These are phyloP conservation scores for Tamias sibiricus DNA, from an alignment of 2,113 vertebrate genomes.

Conservation along the genomic window DNA sequence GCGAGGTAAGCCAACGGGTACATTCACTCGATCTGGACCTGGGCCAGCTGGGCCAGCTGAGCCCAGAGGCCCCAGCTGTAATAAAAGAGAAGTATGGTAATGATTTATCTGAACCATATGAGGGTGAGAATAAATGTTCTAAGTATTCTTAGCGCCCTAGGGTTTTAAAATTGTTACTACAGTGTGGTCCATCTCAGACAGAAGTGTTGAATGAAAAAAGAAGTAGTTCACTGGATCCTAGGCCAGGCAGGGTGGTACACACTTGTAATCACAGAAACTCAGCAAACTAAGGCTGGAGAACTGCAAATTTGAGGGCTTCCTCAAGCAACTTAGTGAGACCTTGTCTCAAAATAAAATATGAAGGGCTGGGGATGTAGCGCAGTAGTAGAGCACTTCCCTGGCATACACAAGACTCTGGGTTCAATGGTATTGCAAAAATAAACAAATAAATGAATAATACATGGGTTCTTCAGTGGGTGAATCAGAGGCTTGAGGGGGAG, in stretches of 20 bases:
- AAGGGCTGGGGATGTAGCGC: neutral
- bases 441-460: neutral
- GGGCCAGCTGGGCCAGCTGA: too few relatives aligned
- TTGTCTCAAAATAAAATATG: neutral
- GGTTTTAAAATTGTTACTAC: neutral
- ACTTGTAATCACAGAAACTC: neutral
- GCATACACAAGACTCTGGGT: neutral
- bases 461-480: neutral
- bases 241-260: neutral
- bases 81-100: neutral
- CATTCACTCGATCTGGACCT: too few relatives aligned
- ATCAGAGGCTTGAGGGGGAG: neutral
- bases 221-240: neutral
- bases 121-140: neutral
- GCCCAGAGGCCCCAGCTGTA: neutral
- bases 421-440: neutral
- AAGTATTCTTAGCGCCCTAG: neutral
- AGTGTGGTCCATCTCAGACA: neutral
- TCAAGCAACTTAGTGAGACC: neutral
- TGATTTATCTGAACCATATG: neutral
- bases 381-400: neutral
- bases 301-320: neutral
- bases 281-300: neutral
- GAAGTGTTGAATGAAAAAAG: neutral
- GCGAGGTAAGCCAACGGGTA: fast-evolving